Base-by-base conservation (phyloP, 2,113 vertebrate species). In the Microcebus griseorufus region DNA sequence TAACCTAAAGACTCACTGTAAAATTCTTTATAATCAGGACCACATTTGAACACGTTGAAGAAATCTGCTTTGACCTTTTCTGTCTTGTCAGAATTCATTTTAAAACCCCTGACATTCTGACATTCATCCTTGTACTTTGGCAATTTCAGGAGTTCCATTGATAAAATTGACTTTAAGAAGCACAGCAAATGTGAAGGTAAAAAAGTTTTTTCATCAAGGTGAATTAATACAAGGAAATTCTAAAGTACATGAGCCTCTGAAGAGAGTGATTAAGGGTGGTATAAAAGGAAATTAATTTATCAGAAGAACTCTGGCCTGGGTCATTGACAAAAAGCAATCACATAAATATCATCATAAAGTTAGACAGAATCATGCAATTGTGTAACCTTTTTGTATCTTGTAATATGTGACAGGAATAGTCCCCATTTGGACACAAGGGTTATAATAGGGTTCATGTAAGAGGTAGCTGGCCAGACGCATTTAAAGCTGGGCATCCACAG, bases 1-100 rank as follows among this genome's bases (percentile, higher is more conserved):
- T 80, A 97, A 80, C 83, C 93, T 94, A 94, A 97, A 96, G 93
- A 97, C 58, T 84, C 88, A 79, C 96, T 88, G 70, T 97, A 97
- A 97, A 98, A 97, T 88, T 97, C 93, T 95, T 97, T 95, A 97
- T 97, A 97, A 97, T 97, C 95, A 96, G 95, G 96, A 97, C 92
- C 95, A 97, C 88, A 97, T 97, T 86, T 94, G 92, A 98, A 95
- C 95, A 97, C 72, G 58, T 83, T 96, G 89, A 95, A 96, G 96
- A 97, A 97, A 97, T 97, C 93, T 96, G 95, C 93, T 96, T 89
- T 97, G 97, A 97, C 97, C 97, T 98, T 98, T 98, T 97, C 93
- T 94, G 79, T 92, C 95, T 98, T 94, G 96, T 98, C 92, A 97
- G 95, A 96, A 97, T 96, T 97, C 83, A 93, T 97, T 97, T 80